A percentile compares a stretch with the other conserved stretches of the same genome.
These are phyloP conservation scores for Hiodon alosoides DNA, from an alignment of 2,113 vertebrate genomes.

Conservation along the genomic window DNA sequence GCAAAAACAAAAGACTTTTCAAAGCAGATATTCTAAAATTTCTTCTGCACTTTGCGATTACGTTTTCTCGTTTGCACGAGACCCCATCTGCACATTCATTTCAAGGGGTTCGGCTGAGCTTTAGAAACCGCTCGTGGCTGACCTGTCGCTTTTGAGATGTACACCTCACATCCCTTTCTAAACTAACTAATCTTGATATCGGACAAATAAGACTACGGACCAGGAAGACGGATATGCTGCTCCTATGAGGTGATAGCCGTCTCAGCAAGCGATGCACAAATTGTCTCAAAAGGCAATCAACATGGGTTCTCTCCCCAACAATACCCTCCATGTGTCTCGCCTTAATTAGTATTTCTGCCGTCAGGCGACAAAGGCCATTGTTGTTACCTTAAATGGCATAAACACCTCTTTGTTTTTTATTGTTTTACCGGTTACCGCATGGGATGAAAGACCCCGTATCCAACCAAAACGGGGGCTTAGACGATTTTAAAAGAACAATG, in stretches of 20 bases:
- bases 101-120: no score
- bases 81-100: not conserved
- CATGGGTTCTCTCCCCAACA: conserved; percentile 43
- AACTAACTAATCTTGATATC: conserved; percentile 10
- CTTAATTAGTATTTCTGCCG: conserved; percentile 48
- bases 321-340: conserved; percentile 41
- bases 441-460: no score
- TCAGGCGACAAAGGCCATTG: not conserved
- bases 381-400: not conserved
- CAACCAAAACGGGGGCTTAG: no score
- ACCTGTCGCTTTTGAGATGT: no score
- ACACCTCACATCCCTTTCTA: not conserved
- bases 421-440: no score
- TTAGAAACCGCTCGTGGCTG: no score
- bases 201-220: conserved; percentile 24
- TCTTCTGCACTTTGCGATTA: not conserved
- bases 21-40: no score
- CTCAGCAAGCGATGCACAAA: conserved; percentile 47
- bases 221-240: conserved; percentile 30
- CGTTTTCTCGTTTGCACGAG: not conserved
- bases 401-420: not conserved
- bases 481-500: not conserved
- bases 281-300: conserved; percentile 58
- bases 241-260: conserved; percentile 48
- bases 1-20: not conserved